These are phyloP conservation scores for Apaloderma vittatum DNA, from an alignment of 2,113 vertebrate genomes.

Conservation along the genomic window DNA sequence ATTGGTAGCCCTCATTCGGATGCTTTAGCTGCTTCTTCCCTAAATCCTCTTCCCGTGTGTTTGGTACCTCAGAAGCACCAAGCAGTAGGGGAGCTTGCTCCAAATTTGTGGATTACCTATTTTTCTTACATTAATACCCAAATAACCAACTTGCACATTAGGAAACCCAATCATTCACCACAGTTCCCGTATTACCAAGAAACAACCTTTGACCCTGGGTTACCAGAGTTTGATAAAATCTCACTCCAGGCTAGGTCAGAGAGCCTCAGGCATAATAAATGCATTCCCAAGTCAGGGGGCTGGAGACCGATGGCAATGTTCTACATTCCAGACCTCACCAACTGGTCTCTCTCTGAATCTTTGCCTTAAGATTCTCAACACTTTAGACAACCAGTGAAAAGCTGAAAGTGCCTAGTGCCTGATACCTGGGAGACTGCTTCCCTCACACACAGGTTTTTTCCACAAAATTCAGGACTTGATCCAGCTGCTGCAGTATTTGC, in stretches of 20 bases:
- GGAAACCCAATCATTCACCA: background rate
- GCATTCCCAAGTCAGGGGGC: background rate
- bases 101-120: background rate
- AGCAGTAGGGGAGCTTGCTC: background rate
- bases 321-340: background rate
- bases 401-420: background rate
- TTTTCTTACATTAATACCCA: background rate
- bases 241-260: background rate
- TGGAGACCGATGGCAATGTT: background rate
- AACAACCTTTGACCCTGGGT: background rate
- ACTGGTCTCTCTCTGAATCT: background rate
- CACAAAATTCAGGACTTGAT: background rate
- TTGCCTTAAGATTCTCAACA: background rate
- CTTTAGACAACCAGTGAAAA: fast-evolving
- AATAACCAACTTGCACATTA: background rate
- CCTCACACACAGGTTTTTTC: background rate
- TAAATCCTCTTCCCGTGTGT: fast-evolving
- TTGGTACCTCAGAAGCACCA: background rate
- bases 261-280: background rate
- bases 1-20: background rate
- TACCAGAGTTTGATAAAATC: background rate
- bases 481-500: background rate
- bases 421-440: background rate
- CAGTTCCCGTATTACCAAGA: background rate
- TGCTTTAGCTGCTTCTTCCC: background rate